Conservation (phyloP, 1,140 invertebrate species). For the Zaprionus vittiger region DNA sequence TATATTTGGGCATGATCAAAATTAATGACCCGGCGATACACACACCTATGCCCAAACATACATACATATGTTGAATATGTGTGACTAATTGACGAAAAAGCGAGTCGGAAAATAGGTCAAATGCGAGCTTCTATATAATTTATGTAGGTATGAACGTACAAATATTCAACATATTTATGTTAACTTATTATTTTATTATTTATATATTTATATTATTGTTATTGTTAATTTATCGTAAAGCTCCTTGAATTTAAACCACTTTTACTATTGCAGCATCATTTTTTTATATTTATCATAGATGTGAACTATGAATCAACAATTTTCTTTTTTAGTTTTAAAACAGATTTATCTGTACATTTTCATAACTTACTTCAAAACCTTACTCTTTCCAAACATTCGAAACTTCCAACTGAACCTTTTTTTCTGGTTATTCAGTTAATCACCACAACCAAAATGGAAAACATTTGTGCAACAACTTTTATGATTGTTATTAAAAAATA, state of each 20-base stretch:
- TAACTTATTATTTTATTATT: neutral
- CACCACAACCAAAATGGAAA: constrained; percentile 45
- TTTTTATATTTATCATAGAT: too few relatives aligned
- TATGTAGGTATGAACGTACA: neutral
- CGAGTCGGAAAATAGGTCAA: constrained; percentile 39
- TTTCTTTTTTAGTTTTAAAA: too few relatives aligned
- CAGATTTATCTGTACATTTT: neutral
- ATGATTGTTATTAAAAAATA: constrained; percentile 63
- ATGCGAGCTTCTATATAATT: constrained; percentile 12
- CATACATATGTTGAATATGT: constrained; percentile 20
- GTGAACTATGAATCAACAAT: too few relatives aligned
- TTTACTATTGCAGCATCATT: too few relatives aligned
- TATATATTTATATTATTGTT: constrained; percentile 4
- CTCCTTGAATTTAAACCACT: too few relatives aligned
- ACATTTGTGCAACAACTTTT: constrained; percentile 62
- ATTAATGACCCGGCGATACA: constrained; percentile 75
- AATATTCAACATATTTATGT: constrained; percentile 5
- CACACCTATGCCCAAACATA: constrained; percentile 57
- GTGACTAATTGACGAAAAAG: constrained; percentile 43
- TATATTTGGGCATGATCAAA: constrained; percentile 82
- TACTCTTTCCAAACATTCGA: neutral
- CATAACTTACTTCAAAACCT: neutral
- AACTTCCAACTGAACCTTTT: neutral
- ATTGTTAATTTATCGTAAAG: neutral
- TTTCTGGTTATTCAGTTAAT: constrained; percentile 31